Evolutionary conservation across 1,140 invertebrate species (phyloP), one percentile per base, ranked within the genome.

Genomic region (Halotydeus destructor): DNA sequence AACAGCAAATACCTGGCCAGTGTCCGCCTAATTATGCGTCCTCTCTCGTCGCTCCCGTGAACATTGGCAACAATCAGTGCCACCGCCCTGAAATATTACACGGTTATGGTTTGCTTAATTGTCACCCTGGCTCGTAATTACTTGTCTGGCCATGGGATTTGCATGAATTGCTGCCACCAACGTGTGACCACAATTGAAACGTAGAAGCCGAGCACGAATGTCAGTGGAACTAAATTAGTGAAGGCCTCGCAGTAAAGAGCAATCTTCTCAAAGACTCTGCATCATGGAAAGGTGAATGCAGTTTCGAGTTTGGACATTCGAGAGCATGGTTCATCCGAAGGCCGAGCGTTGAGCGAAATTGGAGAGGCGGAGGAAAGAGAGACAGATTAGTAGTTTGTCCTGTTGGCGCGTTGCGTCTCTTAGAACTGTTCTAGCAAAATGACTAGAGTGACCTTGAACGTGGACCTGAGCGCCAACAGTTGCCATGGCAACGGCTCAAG

Each of bases 91-190:
- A 2, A 12, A n/a, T 16, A 41, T 23, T 35, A 26, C 12, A 31
- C 6, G 12, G 12, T 30, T 9, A 34, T 9, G 16, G 9, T 27
- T 12, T 35, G 12, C 12, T 28, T 1, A 22, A 19, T 21, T n/a
- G 8, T 16, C 21, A 1, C 9, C n/a, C 1, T 27, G 8, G 5
- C 33, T 27, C 16, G 19, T 25, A 56, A 63, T 61, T 58, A 74
- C 70, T 70, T 71, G 56, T 75, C 74, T n/a, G 38, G 38, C 38
- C 38, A 39, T 2, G 38, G 38, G 9, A 39, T 39, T 5, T 14
- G 16, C 53, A 68, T 71, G 52, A 83, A 89, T 57, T 89, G 84
- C 58, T 69, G 74, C 84, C 84, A 89, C 84, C 84, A 94, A 55
- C 86, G 68, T 6, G 72, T 76, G 63, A 89, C 83, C 14, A 94